Percentiles rank a stretch among this genome's conserved stretches.
Conservation (phyloP, 2,888 invertebrate species). For the Pristionchus exspectatus region DNA sequence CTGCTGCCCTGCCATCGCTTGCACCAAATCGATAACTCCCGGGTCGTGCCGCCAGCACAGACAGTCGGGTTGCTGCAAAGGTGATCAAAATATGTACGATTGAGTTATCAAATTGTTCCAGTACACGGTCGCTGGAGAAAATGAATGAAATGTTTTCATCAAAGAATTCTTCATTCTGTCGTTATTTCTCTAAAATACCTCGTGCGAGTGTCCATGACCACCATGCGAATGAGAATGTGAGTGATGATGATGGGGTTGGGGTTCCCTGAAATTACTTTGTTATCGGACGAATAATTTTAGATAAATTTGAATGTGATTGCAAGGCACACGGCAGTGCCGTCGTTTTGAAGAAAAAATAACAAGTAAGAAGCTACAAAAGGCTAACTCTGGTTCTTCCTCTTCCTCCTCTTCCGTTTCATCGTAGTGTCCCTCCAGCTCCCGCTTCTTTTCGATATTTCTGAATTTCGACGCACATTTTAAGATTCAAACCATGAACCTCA, state of each 20-base stretch:
- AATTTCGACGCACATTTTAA: too few species aligned
- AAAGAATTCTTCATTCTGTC: background rate
- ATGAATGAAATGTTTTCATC: background rate
- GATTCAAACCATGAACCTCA: too few species aligned
- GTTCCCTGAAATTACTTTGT: conserved; percentile 8
- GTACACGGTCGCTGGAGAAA: background rate
- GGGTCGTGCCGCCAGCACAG: conserved; percentile 4
- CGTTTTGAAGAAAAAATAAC: too few species aligned
- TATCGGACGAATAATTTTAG: too few species aligned
- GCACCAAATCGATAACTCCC: background rate
- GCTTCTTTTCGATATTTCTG: conserved; percentile 22
- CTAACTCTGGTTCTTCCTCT: conserved; percentile 7
- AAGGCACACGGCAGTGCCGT: too few species aligned
- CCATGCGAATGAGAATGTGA: background rate
- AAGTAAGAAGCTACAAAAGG: background rate
- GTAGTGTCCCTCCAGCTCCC: background rate
- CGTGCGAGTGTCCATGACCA: background rate
- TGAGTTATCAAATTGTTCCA: too few species aligned
- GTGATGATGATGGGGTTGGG: background rate
- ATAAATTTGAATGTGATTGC: too few species aligned
- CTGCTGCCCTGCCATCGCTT: background rate
- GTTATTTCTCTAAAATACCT: background rate
- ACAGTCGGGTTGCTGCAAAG: background rate
- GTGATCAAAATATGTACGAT: too few species aligned
- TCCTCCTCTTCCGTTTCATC: conserved; percentile 11